Evolutionary conservation across 2,888 invertebrate genomes (phyloP).

Genomic region (Drosophila falleni): DNA sequence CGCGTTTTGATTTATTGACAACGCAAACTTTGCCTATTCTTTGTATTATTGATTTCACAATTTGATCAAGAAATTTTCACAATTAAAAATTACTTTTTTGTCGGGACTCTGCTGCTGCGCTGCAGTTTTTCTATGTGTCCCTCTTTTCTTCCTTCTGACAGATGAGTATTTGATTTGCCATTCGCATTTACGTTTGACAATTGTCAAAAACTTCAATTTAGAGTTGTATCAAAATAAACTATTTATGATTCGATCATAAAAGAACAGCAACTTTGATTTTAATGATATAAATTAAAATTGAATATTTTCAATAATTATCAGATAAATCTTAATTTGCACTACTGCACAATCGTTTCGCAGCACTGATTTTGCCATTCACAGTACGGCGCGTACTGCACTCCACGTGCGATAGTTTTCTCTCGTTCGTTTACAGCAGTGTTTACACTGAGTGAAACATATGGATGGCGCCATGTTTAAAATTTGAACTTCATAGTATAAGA

Average conservation of each 20-base stretch:
- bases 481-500: too few species aligned
- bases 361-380: slow-evolving; percentile 30
- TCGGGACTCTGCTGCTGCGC: slow-evolving; percentile 60
- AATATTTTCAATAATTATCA: background rate
- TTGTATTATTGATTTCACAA: slow-evolving; percentile 39
- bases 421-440: too few species aligned
- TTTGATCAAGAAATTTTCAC: slow-evolving; percentile 53
- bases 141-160: slow-evolving; percentile 73
- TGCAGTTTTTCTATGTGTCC: slow-evolving; percentile 65
- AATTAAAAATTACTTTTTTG: slow-evolving; percentile 61
- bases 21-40: slow-evolving; percentile 27
- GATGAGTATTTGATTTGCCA: slow-evolving; percentile 58
- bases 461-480: too few species aligned
- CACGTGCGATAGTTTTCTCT: too few species aligned
- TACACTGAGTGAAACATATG: too few species aligned
- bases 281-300: background rate
- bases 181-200: slow-evolving; percentile 48
- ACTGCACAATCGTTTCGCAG: slow-evolving; percentile 3
- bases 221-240: slow-evolving; percentile 22
- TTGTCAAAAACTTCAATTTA: slow-evolving; percentile 56
- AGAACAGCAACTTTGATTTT: slow-evolving; percentile 2
- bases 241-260: background rate
- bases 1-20: slow-evolving; percentile 24
- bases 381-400: background rate
- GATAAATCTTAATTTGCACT: slow-evolving; percentile 6